Percentiles rank a stretch among this genome's conserved stretches.
These are phyloP conservation scores for Channa striata DNA, from an alignment of 2,797 vertebrate species.

Conservation along the genomic window DNA sequence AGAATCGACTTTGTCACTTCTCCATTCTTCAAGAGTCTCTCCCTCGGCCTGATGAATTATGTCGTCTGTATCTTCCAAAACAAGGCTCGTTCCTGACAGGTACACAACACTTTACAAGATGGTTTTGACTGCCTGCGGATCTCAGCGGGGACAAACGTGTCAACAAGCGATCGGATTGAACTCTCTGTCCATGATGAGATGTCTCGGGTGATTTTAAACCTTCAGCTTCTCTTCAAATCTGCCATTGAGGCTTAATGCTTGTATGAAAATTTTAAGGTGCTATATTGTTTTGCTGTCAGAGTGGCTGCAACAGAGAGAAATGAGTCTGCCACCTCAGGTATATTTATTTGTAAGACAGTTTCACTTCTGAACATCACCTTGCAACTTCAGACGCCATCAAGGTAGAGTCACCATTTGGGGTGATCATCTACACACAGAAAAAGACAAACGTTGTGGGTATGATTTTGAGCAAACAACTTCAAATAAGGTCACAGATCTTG, in stretches of 20 bases:
- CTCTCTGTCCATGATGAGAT: slow-evolving; percentile 78
- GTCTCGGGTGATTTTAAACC: slow-evolving; percentile 74
- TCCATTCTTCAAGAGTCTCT: slow-evolving; percentile 85
- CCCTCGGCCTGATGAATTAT: slow-evolving; percentile 83
- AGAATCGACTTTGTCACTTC: slow-evolving; percentile 86
- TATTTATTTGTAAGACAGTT: slow-evolving; percentile 47
- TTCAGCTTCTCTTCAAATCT: slow-evolving; percentile 65
- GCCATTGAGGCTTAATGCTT: slow-evolving; percentile 43
- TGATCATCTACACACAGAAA: not conserved
- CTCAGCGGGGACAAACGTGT: slow-evolving; percentile 77
- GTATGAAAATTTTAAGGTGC: slow-evolving; percentile 62
- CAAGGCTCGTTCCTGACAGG: slow-evolving; percentile 84
- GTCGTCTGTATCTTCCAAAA: slow-evolving; percentile 84
- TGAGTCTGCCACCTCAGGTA: slow-evolving; percentile 60
- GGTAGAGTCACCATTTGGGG: slow-evolving; percentile 7
- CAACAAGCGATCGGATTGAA: slow-evolving; percentile 80
- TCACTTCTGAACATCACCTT: slow-evolving; percentile 36
- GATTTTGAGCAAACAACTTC: not conserved
- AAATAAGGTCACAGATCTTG: no score
- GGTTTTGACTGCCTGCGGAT: slow-evolving; percentile 72
- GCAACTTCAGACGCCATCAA: slow-evolving; percentile 20
- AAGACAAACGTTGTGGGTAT: not conserved
- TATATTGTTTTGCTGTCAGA: slow-evolving; percentile 71
- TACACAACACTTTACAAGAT: slow-evolving; percentile 84
- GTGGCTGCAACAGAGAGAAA: slow-evolving; percentile 40